Base-by-base conservation (phyloP, 2,113 vertebrate species). In the Sinocyclocheilus grahami region DNA sequence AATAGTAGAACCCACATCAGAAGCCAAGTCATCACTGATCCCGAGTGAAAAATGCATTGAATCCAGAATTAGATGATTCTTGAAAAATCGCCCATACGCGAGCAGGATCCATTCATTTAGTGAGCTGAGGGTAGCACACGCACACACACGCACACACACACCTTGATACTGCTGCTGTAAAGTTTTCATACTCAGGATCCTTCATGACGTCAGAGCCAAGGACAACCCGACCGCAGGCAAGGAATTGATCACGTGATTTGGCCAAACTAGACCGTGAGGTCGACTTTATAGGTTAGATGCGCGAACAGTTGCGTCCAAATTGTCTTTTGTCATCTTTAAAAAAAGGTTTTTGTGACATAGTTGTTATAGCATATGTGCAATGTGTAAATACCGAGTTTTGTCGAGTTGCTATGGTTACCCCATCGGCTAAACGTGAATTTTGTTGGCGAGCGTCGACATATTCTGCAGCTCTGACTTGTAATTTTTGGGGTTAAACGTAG, bases 21-120 rank as follows among this genome's bases (percentile, higher is more conserved):
- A 93, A 98, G 93, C 96, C 97, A 96, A 95, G 95, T 96, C 98
- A 99, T 99, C 95, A 96, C 98, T 97, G 95, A 94, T 92, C 90
- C 89, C 90, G 93, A 91, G 91, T 82, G 88, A 92, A 93, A 96
- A 95, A 96, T 94, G 88, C 96, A 96, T 97, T 85, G 93, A 94
- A 93, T 93, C 94, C 95, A 94, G 94, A 96, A 94, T 91, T 84
- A 87, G 85, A 93, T 91, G 92, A 90, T 90, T 89, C 88, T 92
- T 91, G 90, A 87, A 89, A 42, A 91, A 72, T 55, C 87, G 82
- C 88, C 93, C 90, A 90, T 87, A 24, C 87, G 88, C 37, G 67
- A 78, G 46, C 90, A 90, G 87, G 85, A 90, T 89, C 65, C 83
- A 90, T 88, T 88, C 92, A 91, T 84, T 75, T 3, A 92, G 30